These are phyloP conservation scores for Atherinomorus stipes DNA, from an alignment of 2,113 vertebrate genomes.

Conservation along the genomic window DNA sequence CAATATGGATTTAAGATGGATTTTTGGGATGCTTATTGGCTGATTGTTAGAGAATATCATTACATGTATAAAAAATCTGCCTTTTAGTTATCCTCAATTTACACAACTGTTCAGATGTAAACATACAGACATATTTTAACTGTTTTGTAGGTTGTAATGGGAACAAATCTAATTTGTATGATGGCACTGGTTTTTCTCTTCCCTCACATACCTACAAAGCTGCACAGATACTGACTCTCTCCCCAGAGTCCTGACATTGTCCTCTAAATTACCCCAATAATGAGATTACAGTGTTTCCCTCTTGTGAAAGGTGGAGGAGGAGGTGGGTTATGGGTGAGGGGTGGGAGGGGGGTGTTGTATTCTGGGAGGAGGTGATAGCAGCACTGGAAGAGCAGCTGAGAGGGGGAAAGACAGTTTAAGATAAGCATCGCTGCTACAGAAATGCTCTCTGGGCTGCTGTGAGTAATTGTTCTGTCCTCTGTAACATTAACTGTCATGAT, in stretches of 20 bases:
- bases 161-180: neutral
- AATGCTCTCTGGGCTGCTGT: conserved; percentile 77
- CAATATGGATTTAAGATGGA: neutral
- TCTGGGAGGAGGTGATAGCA: conserved; percentile 84
- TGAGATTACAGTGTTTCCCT: conserved; percentile 84
- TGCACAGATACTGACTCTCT: conserved; percentile 47
- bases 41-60: neutral
- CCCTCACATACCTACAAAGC: conserved; percentile 30
- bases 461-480: conserved; percentile 83
- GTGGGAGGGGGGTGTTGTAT: conserved; percentile 49
- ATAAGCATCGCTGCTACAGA: conserved; percentile 83
- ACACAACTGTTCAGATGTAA: neutral
- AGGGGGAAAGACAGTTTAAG: conserved; percentile 74
- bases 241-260: conserved; percentile 80
- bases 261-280: conserved; percentile 87
- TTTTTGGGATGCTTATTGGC: neutral
- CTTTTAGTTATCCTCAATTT: neutral
- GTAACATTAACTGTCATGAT: conserved; percentile 82
- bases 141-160: neutral
- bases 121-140: neutral
- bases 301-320: conserved; percentile 62
- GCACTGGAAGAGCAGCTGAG: conserved; percentile 56
- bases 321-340: neutral
- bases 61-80: too few species aligned
- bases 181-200: neutral